Conservation (phyloP, 2,888 invertebrate genomes). For the Spodoptera picta region DNA sequence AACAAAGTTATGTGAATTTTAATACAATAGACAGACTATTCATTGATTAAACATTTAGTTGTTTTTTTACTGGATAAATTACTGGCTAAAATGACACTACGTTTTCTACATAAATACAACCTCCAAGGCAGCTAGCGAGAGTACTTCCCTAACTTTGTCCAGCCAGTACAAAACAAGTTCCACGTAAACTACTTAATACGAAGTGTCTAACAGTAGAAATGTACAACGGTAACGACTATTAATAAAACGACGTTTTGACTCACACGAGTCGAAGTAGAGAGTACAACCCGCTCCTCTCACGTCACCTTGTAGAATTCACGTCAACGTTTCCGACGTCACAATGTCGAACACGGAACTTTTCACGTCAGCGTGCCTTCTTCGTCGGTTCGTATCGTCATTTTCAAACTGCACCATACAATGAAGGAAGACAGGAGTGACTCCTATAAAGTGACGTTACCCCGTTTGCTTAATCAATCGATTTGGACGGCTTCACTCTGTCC, state of each 20-base stretch:
- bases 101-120: not conserved
- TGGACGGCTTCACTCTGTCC: constrained; percentile 85
- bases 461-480: constrained; percentile 80
- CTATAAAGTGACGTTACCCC: constrained; percentile 39
- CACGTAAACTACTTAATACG: constrained; percentile 68
- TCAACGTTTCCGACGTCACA: constrained; percentile 6
- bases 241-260: constrained; percentile 57
- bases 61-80: constrained; percentile 31
- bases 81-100: constrained; percentile 8
- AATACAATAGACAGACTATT: constrained; percentile 11
- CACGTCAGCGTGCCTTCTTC: not conserved
- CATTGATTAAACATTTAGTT: not conserved
- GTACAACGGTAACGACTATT: constrained; percentile 65
- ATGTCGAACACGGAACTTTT: not conserved
- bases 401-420: too few relatives aligned
- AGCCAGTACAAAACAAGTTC: constrained; percentile 57
- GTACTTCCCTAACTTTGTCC: constrained; percentile 42
- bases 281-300: constrained; percentile 35
- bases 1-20: constrained; percentile 45
- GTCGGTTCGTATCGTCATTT: too few relatives aligned
- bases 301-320: constrained; percentile 41
- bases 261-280: constrained; percentile 49
- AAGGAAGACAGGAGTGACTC: not conserved
- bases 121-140: too few relatives aligned
- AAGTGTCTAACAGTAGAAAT: constrained; percentile 76